These are phyloP conservation scores for Cyprinodon diabolis DNA, from an alignment of 2,797 vertebrate species.

Conservation along the genomic window DNA sequence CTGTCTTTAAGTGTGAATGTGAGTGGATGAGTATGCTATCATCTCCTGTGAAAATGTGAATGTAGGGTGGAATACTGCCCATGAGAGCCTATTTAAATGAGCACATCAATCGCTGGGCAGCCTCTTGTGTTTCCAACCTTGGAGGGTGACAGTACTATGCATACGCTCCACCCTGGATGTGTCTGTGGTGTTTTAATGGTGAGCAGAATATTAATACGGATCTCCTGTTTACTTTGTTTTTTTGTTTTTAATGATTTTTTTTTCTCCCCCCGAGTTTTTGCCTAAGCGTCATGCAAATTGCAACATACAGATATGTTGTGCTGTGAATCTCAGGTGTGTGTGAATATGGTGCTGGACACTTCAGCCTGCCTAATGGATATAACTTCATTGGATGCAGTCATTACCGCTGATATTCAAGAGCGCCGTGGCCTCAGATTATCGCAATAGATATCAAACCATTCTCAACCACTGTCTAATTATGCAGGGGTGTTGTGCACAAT, in stretches of 20 bases:
- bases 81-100: constrained; percentile 78
- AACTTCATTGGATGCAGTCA: constrained; percentile 76
- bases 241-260: constrained; percentile 65
- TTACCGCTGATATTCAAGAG: constrained; percentile 77
- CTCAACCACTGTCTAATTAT: constrained; percentile 71
- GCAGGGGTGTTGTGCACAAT: constrained; percentile 56
- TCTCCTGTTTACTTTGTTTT: constrained; percentile 52
- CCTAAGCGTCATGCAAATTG: constrained; percentile 76
- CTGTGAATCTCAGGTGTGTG: constrained; percentile 68
- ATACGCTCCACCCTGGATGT: constrained; percentile 62
- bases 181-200: constrained; percentile 69
- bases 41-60: constrained; percentile 59
- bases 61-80: constrained; percentile 50
- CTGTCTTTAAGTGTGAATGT: constrained; percentile 42
- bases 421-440: constrained; percentile 77
- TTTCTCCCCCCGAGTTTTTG: constrained; percentile 41
- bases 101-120: constrained; percentile 68
- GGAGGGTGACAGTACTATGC: constrained; percentile 64
- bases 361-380: constrained; percentile 78
- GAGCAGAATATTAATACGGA: constrained; percentile 70
- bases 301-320: constrained; percentile 45
- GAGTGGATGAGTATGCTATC: constrained; percentile 53
- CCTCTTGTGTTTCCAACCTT: constrained; percentile 65
- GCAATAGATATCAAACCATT: constrained; percentile 73
- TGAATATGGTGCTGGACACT: constrained; percentile 74